Evolutionary conservation across 2,113 vertebrate species (phyloP).

Genomic region (Paradisaea rubra): DNA sequence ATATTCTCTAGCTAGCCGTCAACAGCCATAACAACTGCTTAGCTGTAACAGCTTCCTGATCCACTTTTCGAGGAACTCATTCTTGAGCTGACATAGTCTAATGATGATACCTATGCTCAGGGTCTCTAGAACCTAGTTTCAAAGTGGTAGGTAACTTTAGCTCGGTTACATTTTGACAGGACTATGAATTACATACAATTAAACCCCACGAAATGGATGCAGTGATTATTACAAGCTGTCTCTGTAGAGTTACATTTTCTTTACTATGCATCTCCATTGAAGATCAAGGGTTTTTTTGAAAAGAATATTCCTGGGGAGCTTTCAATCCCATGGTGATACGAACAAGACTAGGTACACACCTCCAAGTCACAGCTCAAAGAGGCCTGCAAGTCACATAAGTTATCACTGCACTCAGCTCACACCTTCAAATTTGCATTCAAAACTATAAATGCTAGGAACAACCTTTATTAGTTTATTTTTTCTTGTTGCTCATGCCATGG

Average conservation of each 20-base stretch:
- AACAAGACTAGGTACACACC: background rate
- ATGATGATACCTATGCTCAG: background rate
- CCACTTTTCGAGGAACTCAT: background rate
- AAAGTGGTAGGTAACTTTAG: background rate
- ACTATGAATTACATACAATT: background rate
- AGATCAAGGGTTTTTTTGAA: background rate
- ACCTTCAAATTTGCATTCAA: background rate
- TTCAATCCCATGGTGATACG: background rate
- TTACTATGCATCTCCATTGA: background rate
- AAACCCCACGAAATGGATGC: background rate
- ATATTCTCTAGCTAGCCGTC: background rate
- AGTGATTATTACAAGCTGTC: background rate
- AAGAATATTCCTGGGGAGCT: background rate
- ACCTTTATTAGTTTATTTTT: background rate
- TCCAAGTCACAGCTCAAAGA: background rate
- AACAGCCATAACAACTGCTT: background rate
- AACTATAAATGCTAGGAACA: background rate
- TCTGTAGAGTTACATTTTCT: background rate
- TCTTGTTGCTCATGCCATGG: background rate
- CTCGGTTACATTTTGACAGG: background rate
- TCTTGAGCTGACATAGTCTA: background rate
- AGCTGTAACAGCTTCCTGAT: constrained; percentile 10
- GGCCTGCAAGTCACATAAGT: background rate
- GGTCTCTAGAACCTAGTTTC: background rate
- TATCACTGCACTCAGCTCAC: background rate